A percentile compares a stretch with the other conserved stretches of the same genome.
Conservation (phyloP, 2,797 vertebrate genomes). For the Jordanella pulchra region DNA sequence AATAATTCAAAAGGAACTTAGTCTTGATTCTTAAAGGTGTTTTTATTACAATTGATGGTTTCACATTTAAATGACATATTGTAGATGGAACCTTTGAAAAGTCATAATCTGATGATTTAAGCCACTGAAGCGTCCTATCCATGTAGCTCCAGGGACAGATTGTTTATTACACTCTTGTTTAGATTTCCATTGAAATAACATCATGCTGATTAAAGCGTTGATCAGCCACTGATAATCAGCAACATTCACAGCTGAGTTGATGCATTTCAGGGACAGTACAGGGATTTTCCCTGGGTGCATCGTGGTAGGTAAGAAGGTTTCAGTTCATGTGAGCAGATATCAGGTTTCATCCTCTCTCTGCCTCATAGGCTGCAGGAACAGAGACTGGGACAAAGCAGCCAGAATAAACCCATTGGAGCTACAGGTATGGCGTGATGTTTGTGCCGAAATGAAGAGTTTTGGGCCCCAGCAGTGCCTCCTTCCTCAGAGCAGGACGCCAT, state of each 20-base stretch:
- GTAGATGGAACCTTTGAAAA: too few species aligned
- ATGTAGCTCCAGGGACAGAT: background rate
- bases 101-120: too few species aligned
- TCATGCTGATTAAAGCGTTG: background rate
- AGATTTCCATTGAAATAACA: background rate
- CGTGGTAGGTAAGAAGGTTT: conserved; percentile 2
- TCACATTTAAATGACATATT: background rate
- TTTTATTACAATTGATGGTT: background rate
- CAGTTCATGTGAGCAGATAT: conserved; percentile 1
- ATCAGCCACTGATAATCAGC: background rate
- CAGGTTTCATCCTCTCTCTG: background rate
- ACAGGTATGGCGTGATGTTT: too few species aligned
- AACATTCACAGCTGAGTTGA: conserved; percentile 11
- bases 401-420: too few species aligned
- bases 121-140: background rate
- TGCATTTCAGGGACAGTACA: conserved; percentile 36
- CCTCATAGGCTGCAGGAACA: too few species aligned
- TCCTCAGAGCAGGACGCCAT: too few species aligned
- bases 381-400: too few species aligned
- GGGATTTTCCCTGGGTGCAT: conserved; percentile 50
- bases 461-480: too few species aligned
- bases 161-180: background rate
- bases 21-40: background rate
- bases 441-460: too few species aligned
- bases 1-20: background rate